These are phyloP conservation scores for Ectobius pallidus DNA, from an alignment of 2,888 invertebrate genomes.

Conservation along the genomic window DNA sequence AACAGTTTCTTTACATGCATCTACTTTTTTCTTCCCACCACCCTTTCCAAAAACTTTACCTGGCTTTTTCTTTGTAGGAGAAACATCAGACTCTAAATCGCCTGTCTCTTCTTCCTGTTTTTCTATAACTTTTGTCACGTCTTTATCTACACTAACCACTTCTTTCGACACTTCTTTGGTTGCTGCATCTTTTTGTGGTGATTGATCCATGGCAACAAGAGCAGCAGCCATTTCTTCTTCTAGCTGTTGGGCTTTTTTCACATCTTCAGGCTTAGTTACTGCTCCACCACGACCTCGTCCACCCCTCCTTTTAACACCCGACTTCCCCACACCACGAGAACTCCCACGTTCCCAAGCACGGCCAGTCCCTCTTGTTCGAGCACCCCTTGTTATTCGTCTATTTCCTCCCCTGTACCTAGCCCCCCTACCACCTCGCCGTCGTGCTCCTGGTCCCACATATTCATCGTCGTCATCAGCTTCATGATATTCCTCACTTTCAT, in stretches of 20 bases:
- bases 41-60: slow-evolving; percentile 25
- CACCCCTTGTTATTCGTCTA: slow-evolving; percentile 2
- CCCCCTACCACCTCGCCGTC: slow-evolving; percentile 30
- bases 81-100: neutral
- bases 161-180: neutral
- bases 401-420: slow-evolving; percentile 12
- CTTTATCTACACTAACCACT: neutral
- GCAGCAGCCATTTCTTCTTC: slow-evolving; percentile 56
- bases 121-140: neutral
- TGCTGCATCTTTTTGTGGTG: slow-evolving; percentile 14
- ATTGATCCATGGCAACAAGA: slow-evolving; percentile 52
- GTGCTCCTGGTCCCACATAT: slow-evolving; percentile 20
- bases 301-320: slow-evolving; percentile 49
- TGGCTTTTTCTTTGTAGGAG: neutral
- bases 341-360: slow-evolving; percentile 42
- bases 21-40: slow-evolving; percentile 20
- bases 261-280: slow-evolving; percentile 53
- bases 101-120: neutral
- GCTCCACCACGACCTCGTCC: slow-evolving; percentile 53
- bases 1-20: neutral
- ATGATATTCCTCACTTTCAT: slow-evolving; percentile 45
- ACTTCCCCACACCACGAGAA: slow-evolving; percentile 45
- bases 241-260: slow-evolving; percentile 52
- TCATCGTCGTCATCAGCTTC: slow-evolving; percentile 39
- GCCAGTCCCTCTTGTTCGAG: slow-evolving; percentile 13